These are phyloP conservation scores for Semicossyphus pulcher DNA, from an alignment of 2,113 vertebrate species.

Conservation along the genomic window DNA sequence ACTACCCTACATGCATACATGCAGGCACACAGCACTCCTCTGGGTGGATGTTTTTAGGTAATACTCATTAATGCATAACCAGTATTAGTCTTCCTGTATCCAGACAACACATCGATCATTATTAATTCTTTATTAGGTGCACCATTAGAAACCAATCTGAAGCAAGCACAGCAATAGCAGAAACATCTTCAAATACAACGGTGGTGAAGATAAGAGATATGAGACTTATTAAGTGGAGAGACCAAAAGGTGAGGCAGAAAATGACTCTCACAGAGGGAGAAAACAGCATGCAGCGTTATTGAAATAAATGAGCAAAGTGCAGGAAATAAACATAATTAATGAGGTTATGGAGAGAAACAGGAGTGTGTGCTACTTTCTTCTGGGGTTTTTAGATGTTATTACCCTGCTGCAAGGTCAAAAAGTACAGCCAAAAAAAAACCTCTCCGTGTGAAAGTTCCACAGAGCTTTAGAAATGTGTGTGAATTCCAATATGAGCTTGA, in stretches of 20 bases:
- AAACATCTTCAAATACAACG: neutral
- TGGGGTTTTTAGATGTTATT: neutral
- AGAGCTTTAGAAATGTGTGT: conserved; percentile 30
- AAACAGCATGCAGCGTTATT: neutral
- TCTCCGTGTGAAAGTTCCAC: conserved; percentile 11
- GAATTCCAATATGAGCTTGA: conserved; percentile 44
- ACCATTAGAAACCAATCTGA: no score
- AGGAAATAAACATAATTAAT: conserved; percentile 7
- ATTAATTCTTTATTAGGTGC: neutral
- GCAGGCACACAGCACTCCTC: no score
- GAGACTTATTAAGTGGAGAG: no score
- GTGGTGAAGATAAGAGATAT: neutral
- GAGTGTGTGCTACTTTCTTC: neutral
- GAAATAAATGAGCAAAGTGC: neutral
- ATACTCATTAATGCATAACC: no score
- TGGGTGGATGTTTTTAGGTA: no score
- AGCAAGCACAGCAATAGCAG: no score
- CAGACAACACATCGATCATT: neutral
- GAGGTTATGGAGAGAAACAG: neutral
- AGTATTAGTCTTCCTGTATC: neutral
- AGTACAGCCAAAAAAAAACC: neutral
- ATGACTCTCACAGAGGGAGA: neutral
- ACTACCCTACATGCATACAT: no score
- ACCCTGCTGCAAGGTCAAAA: conserved; percentile 18
- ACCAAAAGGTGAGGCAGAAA: neutral